These are phyloP conservation scores for Prunella strophiata DNA, from an alignment of 2,797 vertebrate species.

Conservation along the genomic window DNA sequence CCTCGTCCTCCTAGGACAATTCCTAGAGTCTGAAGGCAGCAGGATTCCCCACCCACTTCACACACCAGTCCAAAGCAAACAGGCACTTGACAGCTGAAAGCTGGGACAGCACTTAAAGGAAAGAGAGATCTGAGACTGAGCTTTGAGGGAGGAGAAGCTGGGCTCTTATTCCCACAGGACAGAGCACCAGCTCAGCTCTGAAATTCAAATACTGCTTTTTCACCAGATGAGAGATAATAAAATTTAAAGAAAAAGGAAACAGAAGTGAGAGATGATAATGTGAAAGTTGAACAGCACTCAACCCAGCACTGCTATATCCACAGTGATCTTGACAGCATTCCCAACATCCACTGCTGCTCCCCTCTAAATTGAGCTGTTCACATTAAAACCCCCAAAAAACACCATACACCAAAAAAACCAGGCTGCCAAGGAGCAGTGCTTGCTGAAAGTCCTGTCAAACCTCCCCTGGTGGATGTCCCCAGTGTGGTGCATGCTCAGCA, in stretches of 20 bases:
- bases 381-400: not conserved
- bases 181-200: not conserved
- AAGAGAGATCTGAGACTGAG: slow-evolving; percentile 13
- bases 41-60: not conserved
- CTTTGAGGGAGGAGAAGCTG: not conserved
- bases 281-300: not conserved
- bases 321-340: not conserved
- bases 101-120: not conserved
- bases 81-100: not conserved
- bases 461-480: not conserved
- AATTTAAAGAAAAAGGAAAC: slow-evolving; percentile 7
- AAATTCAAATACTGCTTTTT: slow-evolving; percentile 29
- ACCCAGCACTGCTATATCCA: not conserved
- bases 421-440: not conserved
- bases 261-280: not conserved
- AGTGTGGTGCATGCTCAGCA: not conserved
- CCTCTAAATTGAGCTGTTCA: not conserved
- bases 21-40: not conserved
- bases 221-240: not conserved
- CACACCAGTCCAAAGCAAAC: not conserved
- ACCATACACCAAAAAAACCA: accelerated
- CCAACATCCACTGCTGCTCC: not conserved
- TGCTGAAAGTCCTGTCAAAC: not conserved
- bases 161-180: slow-evolving; percentile 18
- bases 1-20: not conserved